Evolutionary conservation across 92 coral and sea anemone genomes (phyloP).

Genomic region (Epizoanthus ramosus): DNA sequence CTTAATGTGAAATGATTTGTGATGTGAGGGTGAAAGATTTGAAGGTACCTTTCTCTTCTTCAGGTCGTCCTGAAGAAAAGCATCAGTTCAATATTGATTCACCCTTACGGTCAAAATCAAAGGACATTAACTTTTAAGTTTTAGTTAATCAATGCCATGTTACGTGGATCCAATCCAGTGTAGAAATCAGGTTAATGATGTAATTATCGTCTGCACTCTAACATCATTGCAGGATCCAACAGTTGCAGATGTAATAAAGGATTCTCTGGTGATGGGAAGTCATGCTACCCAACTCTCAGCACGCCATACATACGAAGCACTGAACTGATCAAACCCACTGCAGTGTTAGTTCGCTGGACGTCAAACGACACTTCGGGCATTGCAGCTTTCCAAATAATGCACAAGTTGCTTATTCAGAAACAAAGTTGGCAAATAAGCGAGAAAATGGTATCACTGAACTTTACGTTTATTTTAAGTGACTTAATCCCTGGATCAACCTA

Average conservation of each 20-base stretch:
- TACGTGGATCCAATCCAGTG: too few species aligned
- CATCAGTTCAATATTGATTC: too few species aligned
- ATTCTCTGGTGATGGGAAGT: conserved; percentile 50
- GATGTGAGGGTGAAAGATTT: too few species aligned
- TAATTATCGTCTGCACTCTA: not conserved
- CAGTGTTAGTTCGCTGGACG: conserved; percentile 46
- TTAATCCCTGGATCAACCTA: conserved; percentile 5
- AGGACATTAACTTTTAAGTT: too few species aligned
- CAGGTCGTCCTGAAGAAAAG: too few species aligned
- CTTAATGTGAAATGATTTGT: too few species aligned
- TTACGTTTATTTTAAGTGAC: not conserved
- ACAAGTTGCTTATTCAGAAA: not conserved
- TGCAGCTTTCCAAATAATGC: not conserved
- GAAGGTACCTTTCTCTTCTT: too few species aligned
- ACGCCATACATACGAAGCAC: conserved; percentile 27
- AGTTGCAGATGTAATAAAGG: conserved; percentile 47
- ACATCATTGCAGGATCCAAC: conserved; percentile 44
- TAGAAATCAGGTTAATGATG: not conserved
- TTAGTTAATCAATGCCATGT: too few species aligned
- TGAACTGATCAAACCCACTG: conserved; percentile 18
- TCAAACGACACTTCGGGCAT: conserved; percentile 25
- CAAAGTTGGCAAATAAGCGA: conserved; percentile 7
- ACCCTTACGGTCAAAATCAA: too few species aligned
- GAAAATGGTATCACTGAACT: conserved; percentile 6
- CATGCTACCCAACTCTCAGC: conserved; percentile 25